Conservation (phyloP, 2,797 vertebrate species). For the Acropternis orthonyx region DNA sequence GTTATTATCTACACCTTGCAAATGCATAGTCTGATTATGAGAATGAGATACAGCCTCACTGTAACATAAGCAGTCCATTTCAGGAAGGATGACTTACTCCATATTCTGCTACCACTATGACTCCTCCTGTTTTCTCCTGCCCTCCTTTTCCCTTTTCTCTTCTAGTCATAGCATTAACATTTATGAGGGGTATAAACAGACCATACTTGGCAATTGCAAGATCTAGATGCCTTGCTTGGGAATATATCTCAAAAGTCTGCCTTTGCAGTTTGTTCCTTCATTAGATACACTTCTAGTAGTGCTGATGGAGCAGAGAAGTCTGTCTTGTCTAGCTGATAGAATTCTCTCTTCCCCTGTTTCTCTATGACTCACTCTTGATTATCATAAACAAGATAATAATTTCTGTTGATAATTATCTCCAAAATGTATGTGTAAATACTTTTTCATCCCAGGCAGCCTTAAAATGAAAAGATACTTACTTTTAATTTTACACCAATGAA, state of each 20-base stretch:
- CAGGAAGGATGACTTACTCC: background rate
- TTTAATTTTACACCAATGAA: background rate
- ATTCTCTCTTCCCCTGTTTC: background rate
- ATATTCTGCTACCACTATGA: background rate
- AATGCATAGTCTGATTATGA: background rate
- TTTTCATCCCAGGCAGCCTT: background rate
- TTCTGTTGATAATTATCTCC: background rate
- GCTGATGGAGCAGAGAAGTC: background rate
- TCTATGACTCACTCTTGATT: background rate
- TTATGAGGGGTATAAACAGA: slow-evolving; percentile 38
- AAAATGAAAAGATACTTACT: background rate
- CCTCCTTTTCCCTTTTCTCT: background rate
- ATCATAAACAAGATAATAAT: background rate
- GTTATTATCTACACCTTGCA: background rate
- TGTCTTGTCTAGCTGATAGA: background rate
- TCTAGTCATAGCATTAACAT: slow-evolving; percentile 4
- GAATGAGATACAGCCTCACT: background rate
- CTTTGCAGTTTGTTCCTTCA: background rate
- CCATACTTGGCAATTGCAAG: background rate
- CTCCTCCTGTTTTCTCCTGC: background rate
- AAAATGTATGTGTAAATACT: background rate
- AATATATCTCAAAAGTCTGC: background rate
- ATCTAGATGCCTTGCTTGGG: background rate
- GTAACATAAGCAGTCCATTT: background rate
- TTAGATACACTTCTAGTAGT: background rate